Percentiles rank a stretch among this genome's conserved stretches.
phyloP scores from a whole-genome alignment of 2,113 vertebrate species.

The Microcebus lehilahytsara region DNA sequence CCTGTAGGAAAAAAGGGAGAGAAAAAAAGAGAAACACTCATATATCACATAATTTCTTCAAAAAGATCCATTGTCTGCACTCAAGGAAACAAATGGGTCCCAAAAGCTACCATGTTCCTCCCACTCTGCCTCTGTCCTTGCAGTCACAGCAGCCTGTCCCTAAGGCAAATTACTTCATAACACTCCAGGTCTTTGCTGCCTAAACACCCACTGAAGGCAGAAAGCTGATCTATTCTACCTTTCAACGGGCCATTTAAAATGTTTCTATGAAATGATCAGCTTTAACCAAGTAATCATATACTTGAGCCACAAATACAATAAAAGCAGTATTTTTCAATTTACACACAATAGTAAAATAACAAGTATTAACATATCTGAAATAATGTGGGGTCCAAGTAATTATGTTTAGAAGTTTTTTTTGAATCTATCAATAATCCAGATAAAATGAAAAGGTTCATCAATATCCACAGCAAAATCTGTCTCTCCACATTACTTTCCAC shows the following conservation, averaged over 20 bases:
- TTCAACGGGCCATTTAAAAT: neutral
- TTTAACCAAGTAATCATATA: neutral
- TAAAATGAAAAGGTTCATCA: neutral
- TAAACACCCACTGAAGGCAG: neutral
- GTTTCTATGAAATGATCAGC: neutral
- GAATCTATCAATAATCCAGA: neutral
- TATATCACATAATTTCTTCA: neutral
- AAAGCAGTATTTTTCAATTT: neutral
- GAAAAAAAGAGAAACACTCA: neutral
- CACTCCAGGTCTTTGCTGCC: neutral
- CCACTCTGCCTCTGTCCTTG: neutral
- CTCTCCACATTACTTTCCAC: neutral
- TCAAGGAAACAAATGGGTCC: neutral
- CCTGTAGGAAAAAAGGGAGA: slow-evolving; percentile 80
- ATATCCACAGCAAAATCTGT: neutral
- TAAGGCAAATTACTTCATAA: neutral
- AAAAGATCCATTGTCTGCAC: neutral
- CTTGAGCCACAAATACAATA: neutral
- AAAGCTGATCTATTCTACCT: neutral
- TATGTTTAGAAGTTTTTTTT: neutral
- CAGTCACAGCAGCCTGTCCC: neutral
- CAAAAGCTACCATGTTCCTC: rapidly evolving
- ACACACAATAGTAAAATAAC: neutral
- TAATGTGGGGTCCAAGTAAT: neutral
- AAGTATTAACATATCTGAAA: neutral